Evolutionary conservation across 2,888 invertebrate species (phyloP), one percentile per base, ranked within the genome.

Genomic region (Exephanes ischioxanthus): DNA sequence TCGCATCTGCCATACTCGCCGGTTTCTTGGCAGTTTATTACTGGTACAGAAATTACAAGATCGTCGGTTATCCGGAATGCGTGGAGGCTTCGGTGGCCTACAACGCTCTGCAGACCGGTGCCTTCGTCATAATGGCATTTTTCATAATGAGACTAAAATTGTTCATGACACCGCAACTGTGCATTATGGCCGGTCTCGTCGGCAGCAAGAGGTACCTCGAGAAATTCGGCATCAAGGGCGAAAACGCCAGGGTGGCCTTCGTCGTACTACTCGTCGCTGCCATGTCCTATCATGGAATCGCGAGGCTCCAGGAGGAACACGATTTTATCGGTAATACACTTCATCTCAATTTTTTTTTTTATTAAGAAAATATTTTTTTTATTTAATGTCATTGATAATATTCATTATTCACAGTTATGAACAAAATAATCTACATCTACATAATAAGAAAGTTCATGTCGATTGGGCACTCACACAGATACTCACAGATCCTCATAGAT

Each of bases 121-220:
- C 96, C 53, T 98, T 96, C 92, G 95, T 95, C 1, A 91, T 96
- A 0, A 96, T 97, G 97, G 97, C 97, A n/a, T 92, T 94, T 1
- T 92, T 97, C 14, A 95, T 98, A 7, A 97, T 97, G 97, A 94
- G 98, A 89, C 92, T 98, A 68, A 97, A 98, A 91, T 92, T 97
- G 75, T 96, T 98, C 89, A 96, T 97, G 93, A 97, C 97, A 0
- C 97, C 97, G 0, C 97, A 97, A 89, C 94, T 98, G 90, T 97
- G 97, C 92, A 95, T 98, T 1, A 94, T 97, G 1, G 95, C 96
- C 0, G 96, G 97, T 0, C 93, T 98, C 2, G 93, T 97, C 22
- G 95, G 96, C 84, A 95, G 95, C 87, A 95, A 95, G 90, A 95
- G 95, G 93, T 96, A 95, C 93, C 95, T 95, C 86, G 93, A 94